Conservation (phyloP, 2,888 invertebrate genomes). For the Lysandra coridon region DNA sequence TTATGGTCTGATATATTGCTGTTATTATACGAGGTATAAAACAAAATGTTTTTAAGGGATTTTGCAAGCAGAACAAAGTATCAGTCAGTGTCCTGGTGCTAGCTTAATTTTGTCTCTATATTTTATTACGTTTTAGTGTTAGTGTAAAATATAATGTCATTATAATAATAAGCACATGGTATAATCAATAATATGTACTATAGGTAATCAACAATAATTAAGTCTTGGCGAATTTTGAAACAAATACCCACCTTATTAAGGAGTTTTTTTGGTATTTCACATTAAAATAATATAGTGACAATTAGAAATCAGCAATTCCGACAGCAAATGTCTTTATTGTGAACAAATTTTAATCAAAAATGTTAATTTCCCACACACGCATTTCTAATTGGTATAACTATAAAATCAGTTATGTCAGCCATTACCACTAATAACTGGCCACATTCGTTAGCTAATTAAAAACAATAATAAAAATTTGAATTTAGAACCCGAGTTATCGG, state of each 20-base stretch:
- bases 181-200: neutral
- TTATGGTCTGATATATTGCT: constrained; percentile 32
- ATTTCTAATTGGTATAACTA: constrained; percentile 28
- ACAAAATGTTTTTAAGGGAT: neutral
- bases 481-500: constrained; percentile 8
- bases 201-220: neutral
- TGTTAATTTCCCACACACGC: constrained; percentile 25
- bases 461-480: constrained; percentile 29
- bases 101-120: too few relatives aligned
- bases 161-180: neutral
- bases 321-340: constrained; percentile 4
- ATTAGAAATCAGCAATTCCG: constrained; percentile 8
- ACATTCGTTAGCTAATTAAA: constrained; percentile 31
- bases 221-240: neutral
- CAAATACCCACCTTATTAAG: neutral
- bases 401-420: constrained; percentile 27
- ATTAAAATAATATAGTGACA: neutral
- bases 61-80: neutral
- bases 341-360: constrained; percentile 26
- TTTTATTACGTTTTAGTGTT: too few relatives aligned
- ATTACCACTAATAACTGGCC: constrained; percentile 21
- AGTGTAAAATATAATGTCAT: too few relatives aligned
- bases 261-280: neutral
- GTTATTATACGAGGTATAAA: constrained; percentile 10
- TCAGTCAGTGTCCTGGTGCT: neutral